Percentiles rank a stretch among this genome's conserved stretches.
phyloP scores from a whole-genome alignment of 2,888 invertebrate genomes.

The Himalopsyche kuldschensis region DNA sequence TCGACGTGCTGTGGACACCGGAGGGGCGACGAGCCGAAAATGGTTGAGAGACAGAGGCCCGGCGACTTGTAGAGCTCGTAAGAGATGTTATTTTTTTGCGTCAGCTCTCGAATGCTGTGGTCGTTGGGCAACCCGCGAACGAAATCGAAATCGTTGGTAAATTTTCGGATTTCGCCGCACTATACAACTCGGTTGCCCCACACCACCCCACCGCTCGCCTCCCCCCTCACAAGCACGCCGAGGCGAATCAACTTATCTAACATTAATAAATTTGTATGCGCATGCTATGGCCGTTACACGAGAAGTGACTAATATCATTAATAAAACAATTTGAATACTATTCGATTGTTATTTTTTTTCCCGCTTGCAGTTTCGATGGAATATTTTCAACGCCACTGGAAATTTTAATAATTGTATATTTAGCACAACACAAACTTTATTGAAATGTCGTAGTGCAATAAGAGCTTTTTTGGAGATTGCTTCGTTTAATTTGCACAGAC shows the following conservation, averaged over 20 bases:
- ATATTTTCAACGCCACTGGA: too few species aligned
- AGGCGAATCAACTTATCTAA: not conserved
- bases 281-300: not conserved
- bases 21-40: not conserved
- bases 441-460: too few species aligned
- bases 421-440: too few species aligned
- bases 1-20: too few species aligned
- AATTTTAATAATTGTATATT: too few species aligned
- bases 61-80: not conserved
- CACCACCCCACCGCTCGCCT: conserved; percentile 4
- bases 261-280: not conserved
- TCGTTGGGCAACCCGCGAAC: conserved; percentile 21
- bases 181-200: conserved; percentile 7
- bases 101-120: conserved; percentile 16
- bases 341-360: too few species aligned
- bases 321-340: not conserved
- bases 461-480: too few species aligned
- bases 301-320: not conserved
- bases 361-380: too few species aligned
- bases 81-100: conserved; percentile 9
- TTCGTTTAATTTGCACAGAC: too few species aligned
- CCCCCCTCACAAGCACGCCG: not conserved
- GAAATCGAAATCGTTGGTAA: conserved; percentile 30
- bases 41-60: not conserved
- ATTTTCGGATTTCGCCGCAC: conserved; percentile 25